Evolutionary conservation across 2,797 vertebrate species (phyloP), one percentile per base, ranked within the genome.

Genomic region (Australoheros facetus): DNA sequence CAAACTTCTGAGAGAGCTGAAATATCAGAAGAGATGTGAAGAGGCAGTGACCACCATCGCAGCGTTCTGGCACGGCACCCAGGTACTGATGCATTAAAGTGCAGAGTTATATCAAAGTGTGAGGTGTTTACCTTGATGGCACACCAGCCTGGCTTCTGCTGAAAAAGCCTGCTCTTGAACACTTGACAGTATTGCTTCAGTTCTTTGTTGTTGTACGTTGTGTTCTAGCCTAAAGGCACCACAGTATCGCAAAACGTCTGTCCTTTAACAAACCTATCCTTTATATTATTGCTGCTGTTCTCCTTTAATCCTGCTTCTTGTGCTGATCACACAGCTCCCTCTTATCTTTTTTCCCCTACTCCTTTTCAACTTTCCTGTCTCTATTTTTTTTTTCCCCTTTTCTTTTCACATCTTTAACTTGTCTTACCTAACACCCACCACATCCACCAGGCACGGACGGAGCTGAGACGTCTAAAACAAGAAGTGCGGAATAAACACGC

Each of bases 381-480:
- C 75, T 37, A 56, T 84, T 66, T 70, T 42, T 87, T 80, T 80
- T 86, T 79, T 86, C 69, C 78, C 73, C 75, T 69, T 6, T 8
- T 37, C 32, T 34, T 34, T 34, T 79, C 85, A 64, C 89, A 51
- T 86, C 79, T 73, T 89, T 82, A 42, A 84, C 91, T 81, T 51
- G 74, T 82, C 86, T 56, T 71, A 12, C 92, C 82, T 56, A 75
- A 88, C 86, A 57, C 83, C 95, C 90, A 79, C 91, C 84, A 19
- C 88, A 69, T 82, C 88, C 92, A 91, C 92, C 96, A 99, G 98
- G 98, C 97, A 89, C 97, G 97, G 96, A 96, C 93, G 97, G 97
- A 99, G 96, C 96, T 99, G 96, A 97, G 96, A 91, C 95, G 94
- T 87, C 97, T 98, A 96, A 98, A 99, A 97, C 96, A 97, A 95